Percentiles rank a stretch among this genome's conserved stretches.
phyloP scores from a whole-genome alignment of 2,113 vertebrate species.

The Pituophis catenifer region DNA sequence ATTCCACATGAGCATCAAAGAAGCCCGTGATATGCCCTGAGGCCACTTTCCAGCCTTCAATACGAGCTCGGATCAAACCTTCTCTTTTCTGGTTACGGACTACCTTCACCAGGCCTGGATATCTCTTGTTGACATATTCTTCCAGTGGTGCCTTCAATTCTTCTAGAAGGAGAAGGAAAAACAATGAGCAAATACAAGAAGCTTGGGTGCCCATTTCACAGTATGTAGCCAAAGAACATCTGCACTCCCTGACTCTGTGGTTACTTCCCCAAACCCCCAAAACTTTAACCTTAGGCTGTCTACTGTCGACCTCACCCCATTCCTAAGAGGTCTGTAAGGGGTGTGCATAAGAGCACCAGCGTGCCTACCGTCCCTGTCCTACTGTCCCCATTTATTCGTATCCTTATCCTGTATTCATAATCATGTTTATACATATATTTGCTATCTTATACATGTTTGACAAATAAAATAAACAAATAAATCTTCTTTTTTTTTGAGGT shows the following conservation, averaged over 20 bases:
- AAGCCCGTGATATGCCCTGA: constrained; percentile 90
- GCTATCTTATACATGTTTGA: too few species aligned
- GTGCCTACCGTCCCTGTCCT: too few species aligned
- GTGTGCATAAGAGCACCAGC: too few species aligned
- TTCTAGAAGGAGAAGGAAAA: constrained; percentile 70
- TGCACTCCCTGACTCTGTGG: background rate
- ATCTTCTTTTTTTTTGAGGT: background rate
- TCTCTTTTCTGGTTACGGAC: constrained; percentile 94
- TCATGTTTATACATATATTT: too few species aligned
- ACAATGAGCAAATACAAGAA: background rate
- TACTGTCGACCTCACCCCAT: too few species aligned
- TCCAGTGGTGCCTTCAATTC: constrained; percentile 92
- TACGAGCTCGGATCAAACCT: constrained; percentile 92
- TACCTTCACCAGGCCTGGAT: constrained; percentile 93
- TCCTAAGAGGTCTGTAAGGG: too few species aligned
- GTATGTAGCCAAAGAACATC: background rate
- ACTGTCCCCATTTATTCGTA: too few species aligned
- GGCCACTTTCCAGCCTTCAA: constrained; percentile 95
- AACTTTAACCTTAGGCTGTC: too few species aligned
- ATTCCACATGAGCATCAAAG: constrained; percentile 97
- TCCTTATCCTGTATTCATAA: too few species aligned
- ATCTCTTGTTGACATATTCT: constrained; percentile 94
- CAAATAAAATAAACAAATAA: too few species aligned
- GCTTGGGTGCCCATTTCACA: background rate
- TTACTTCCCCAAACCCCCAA: too few species aligned